A percentile compares a stretch with the other conserved stretches of the same genome.
phyloP scores from a whole-genome alignment of 1,140 invertebrate species.

The Melitaea cinxia region DNA sequence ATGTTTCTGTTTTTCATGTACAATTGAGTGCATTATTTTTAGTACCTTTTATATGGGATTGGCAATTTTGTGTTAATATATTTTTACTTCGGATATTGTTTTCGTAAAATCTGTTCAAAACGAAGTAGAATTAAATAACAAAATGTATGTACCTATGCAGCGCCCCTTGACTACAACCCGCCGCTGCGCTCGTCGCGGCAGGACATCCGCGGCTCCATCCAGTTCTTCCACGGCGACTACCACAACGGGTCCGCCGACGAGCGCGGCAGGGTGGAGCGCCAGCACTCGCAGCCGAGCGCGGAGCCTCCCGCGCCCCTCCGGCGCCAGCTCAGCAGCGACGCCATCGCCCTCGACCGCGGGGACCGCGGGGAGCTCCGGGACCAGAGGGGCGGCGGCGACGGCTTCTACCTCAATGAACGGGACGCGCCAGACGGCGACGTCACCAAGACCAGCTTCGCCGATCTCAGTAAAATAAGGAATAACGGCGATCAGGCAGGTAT shows the following conservation, averaged over 20 bases:
- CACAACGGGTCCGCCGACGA: constrained; percentile 61
- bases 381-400: constrained; percentile 67
- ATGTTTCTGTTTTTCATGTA: too few relatives aligned
- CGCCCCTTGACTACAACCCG: constrained; percentile 77
- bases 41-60: too few relatives aligned
- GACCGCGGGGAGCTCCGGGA: constrained; percentile 83
- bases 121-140: not conserved
- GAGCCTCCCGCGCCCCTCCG: constrained; percentile 70
- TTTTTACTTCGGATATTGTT: too few relatives aligned
- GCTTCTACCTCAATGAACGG: constrained; percentile 76
- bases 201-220: constrained; percentile 87
- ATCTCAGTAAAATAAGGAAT: constrained; percentile 84
- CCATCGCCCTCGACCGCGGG: constrained; percentile 78
- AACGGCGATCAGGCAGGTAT: constrained; percentile 80
- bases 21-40: too few relatives aligned
- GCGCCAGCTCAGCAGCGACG: constrained; percentile 82
- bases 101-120: too few relatives aligned
- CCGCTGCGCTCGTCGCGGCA: constrained; percentile 87
- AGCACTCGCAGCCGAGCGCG: constrained; percentile 56
- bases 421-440: constrained; percentile 79
- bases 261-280: constrained; percentile 48
- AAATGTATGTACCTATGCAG: constrained; percentile 33
- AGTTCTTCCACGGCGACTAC: constrained; percentile 85
- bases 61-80: too few relatives aligned
- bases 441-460: constrained; percentile 88